These are phyloP conservation scores for Drosophila paulistorum DNA, from an alignment of 1,140 invertebrate species.

Conservation along the genomic window DNA sequence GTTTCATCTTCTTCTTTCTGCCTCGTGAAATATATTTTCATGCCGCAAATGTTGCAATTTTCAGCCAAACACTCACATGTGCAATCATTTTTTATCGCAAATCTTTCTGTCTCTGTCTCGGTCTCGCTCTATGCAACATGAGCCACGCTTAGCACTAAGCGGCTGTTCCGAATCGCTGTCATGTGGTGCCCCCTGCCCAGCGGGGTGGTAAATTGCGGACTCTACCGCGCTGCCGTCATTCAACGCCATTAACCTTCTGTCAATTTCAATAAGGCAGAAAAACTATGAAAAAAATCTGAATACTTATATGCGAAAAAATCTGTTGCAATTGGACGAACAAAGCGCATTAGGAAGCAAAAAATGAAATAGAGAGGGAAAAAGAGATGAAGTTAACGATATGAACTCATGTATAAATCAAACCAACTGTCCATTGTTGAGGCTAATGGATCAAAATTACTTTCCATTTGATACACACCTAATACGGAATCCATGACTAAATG, in stretches of 20 bases:
- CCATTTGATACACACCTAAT: not conserved
- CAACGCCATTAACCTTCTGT: constrained; percentile 79
- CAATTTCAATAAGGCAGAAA: constrained; percentile 72
- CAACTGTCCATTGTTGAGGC: constrained; percentile 1
- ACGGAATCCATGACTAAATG: not conserved
- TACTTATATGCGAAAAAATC: constrained; percentile 48
- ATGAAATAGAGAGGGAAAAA: not conserved
- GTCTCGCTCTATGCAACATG: constrained; percentile 10
- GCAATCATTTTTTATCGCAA: constrained; percentile 81
- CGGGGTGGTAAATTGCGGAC: constrained; percentile 76
- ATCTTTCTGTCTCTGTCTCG: constrained; percentile 37
- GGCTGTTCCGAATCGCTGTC: constrained; percentile 56
- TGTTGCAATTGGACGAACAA: constrained; percentile 66
- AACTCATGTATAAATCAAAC: not conserved
- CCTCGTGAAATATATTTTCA: constrained; percentile 64
- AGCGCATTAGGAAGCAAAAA: constrained; percentile 34
- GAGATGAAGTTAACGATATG: not conserved
- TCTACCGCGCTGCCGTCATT: constrained; percentile 53
- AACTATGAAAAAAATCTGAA: constrained; percentile 24
- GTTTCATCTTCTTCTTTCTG: constrained; percentile 27
- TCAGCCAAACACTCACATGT: constrained; percentile 67
- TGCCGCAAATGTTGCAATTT: constrained; percentile 80
- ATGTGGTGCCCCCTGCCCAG: constrained; percentile 56
- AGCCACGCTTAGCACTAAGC: constrained; percentile 38
- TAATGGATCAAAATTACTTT: constrained; percentile 6